Evolutionary conservation across 2,797 vertebrate species (phyloP).

Genomic region (Oryzias sinensis): DNA sequence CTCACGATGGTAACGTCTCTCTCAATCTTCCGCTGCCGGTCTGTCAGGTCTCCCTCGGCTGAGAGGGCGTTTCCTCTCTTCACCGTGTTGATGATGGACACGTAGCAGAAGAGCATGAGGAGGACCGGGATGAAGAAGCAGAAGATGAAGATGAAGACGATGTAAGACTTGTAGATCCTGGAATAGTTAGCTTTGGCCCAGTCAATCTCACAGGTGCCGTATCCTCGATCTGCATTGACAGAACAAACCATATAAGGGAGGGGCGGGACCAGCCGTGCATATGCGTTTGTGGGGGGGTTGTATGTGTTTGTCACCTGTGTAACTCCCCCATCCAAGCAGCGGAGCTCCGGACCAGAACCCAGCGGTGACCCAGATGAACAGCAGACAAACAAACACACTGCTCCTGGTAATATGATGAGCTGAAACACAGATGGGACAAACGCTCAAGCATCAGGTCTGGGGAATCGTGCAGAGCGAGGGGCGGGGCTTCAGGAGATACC

Average conservation of each 20-base stretch:
- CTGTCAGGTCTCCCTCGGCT: constrained; percentile 70
- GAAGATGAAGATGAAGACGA: constrained; percentile 77
- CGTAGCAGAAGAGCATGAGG: constrained; percentile 79
- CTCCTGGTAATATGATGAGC: constrained; percentile 75
- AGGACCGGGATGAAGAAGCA: constrained; percentile 79
- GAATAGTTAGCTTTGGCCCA: constrained; percentile 83
- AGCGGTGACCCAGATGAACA: constrained; percentile 80
- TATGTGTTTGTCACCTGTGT: constrained; percentile 70
- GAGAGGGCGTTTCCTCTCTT: constrained; percentile 78
- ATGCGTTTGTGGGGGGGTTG: too few relatives aligned
- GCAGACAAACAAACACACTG: constrained; percentile 70
- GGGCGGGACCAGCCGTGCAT: neutral
- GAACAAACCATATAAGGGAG: neutral
- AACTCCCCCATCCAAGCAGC: constrained; percentile 85
- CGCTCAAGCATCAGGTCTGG: neutral
- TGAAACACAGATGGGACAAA: constrained; percentile 37
- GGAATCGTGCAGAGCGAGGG: too few relatives aligned
- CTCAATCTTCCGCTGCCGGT: constrained; percentile 79
- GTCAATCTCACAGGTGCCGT: constrained; percentile 83
- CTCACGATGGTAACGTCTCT: constrained; percentile 76
- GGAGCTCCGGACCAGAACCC: constrained; percentile 85
- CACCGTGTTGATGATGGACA: constrained; percentile 83
- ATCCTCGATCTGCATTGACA: constrained; percentile 73
- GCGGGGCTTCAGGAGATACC: constrained; percentile 36
- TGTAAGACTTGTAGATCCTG: constrained; percentile 76